A percentile compares a stretch with the other conserved stretches of the same genome.
Conservation (phyloP, 1,140 invertebrate genomes). For the Scaptomyza graminum region DNA sequence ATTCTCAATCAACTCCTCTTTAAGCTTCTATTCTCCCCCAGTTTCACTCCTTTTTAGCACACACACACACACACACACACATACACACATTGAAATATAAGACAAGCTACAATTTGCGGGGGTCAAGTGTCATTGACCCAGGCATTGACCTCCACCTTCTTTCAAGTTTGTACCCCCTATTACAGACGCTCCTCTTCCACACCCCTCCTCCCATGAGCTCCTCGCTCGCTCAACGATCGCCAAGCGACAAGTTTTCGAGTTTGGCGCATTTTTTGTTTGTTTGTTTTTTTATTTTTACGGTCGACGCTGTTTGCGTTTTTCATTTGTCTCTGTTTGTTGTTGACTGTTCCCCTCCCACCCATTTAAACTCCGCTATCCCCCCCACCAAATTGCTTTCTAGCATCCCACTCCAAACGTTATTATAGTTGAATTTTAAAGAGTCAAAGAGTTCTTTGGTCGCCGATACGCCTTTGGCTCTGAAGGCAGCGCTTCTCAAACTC, state of each 20-base stretch:
- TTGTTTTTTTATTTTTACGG: conserved; percentile 8
- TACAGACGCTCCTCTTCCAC: background rate
- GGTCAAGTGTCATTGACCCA: conserved; percentile 72
- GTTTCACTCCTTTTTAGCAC: background rate
- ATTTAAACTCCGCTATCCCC: background rate
- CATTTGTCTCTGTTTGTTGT: conserved; percentile 45
- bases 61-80: no score
- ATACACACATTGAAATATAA: background rate
- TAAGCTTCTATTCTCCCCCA: background rate
- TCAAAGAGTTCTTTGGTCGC: conserved; percentile 40
- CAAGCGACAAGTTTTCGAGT: conserved; percentile 69
- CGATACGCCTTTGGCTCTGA: conserved; percentile 39
- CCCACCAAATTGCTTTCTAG: background rate
- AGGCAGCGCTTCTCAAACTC: background rate
- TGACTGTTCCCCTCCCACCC: background rate
- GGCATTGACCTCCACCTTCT: conserved; percentile 71
- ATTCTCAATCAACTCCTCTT: background rate
- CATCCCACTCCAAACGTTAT: conserved; percentile 23
- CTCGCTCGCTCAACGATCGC: conserved; percentile 41
- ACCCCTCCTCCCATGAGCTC: background rate
- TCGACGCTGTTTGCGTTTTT: conserved; percentile 58
- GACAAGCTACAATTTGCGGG: conserved; percentile 18
- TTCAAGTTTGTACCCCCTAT: conserved; percentile 1
- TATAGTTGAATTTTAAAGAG: conserved; percentile 17
- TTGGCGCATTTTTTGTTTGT: conserved; percentile 51